Conservation (phyloP, 64 coral and sea anemone species). For the Porites lutea region DNA sequence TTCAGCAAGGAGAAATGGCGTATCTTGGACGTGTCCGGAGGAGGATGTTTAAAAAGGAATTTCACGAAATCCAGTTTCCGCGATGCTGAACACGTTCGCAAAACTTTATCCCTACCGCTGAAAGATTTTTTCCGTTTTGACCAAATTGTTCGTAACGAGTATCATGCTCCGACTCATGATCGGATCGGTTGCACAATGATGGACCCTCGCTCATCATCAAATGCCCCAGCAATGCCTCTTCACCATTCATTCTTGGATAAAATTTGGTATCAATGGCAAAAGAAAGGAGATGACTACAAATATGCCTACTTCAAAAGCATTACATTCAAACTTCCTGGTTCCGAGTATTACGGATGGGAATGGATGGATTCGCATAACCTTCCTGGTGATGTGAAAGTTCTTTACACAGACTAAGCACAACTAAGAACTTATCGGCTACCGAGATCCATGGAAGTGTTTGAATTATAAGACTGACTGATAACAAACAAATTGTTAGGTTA, state of each 20-base stretch:
- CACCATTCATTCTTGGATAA: constrained; percentile 94
- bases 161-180: constrained; percentile 70
- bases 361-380: constrained; percentile 71
- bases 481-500: too few species aligned
- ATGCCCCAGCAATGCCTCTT: constrained; percentile 85
- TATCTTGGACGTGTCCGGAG: not conserved
- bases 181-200: constrained; percentile 80
- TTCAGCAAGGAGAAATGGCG: constrained; percentile 64
- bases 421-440: too few species aligned
- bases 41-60: constrained; percentile 23
- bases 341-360: not conserved
- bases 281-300: constrained; percentile 76
- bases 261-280: constrained; percentile 91
- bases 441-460: too few species aligned
- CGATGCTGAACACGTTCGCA: constrained; percentile 11
- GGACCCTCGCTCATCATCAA: constrained; percentile 15
- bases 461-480: too few species aligned
- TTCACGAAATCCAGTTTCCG: constrained; percentile 5
- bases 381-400: constrained; percentile 59
- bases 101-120: constrained; percentile 27
- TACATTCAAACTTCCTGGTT: constrained; percentile 48
- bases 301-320: constrained; percentile 51
- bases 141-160: constrained; percentile 29
- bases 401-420: constrained; percentile 21
- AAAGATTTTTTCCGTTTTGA: constrained; percentile 70